Conservation (phyloP, 2,113 vertebrate genomes). For the Cynoglossus semilaevis region DNA sequence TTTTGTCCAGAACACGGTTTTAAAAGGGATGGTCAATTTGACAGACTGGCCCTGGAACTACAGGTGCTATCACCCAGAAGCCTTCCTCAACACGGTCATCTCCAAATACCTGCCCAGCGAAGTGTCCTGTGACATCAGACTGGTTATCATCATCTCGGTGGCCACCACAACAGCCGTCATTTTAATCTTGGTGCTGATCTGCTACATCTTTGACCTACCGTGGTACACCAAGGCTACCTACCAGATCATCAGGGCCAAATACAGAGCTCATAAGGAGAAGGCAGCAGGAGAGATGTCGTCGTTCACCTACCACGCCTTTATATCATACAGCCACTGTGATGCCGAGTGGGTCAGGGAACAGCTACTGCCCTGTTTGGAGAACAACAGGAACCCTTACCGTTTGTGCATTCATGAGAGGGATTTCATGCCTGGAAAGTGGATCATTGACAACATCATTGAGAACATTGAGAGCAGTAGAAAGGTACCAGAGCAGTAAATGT, state of each 20-base stretch:
- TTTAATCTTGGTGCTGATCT: slow-evolving; percentile 66
- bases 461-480: slow-evolving; percentile 84
- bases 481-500: slow-evolving; percentile 40
- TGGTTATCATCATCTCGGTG: slow-evolving; percentile 76
- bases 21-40: slow-evolving; percentile 61
- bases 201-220: slow-evolving; percentile 76
- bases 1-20: slow-evolving; percentile 75
- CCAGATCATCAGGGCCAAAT: slow-evolving; percentile 77
- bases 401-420: slow-evolving; percentile 86
- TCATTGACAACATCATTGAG: slow-evolving; percentile 88
- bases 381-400: slow-evolving; percentile 71
- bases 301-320: slow-evolving; percentile 82
- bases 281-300: background rate
- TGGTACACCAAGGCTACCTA: slow-evolving; percentile 83
- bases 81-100: slow-evolving; percentile 71
- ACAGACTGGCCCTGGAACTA: slow-evolving; percentile 81
- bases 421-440: slow-evolving; percentile 85
- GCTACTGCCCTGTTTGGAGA: slow-evolving; percentile 78
- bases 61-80: slow-evolving; percentile 80
- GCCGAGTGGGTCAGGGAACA: slow-evolving; percentile 81
- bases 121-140: slow-evolving; percentile 76
- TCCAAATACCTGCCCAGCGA: slow-evolving; percentile 67
- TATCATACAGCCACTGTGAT: slow-evolving; percentile 83
- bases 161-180: slow-evolving; percentile 65
- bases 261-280: slow-evolving; percentile 68